Percentiles rank a stretch among this genome's conserved stretches.
Conservation (phyloP, 1,140 invertebrate genomes). For the Hylyphantes graminicola region DNA sequence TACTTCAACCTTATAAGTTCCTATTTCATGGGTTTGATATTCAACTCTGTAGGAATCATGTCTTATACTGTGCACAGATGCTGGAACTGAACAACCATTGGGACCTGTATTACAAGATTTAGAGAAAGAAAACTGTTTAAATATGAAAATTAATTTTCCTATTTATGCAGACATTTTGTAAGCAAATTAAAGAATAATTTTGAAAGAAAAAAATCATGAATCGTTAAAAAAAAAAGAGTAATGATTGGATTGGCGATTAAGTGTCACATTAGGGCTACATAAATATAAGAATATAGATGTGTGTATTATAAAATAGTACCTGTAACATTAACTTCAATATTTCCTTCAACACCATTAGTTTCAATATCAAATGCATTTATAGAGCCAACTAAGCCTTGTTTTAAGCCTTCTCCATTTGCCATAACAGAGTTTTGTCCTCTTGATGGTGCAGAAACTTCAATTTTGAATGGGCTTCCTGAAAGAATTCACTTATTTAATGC, state of each 20-base stretch:
- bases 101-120: constrained; percentile 68
- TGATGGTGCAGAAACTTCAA: constrained; percentile 69
- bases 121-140: neutral
- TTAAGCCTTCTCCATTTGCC: constrained; percentile 71
- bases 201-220: too few relatives aligned
- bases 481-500: neutral
- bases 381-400: constrained; percentile 72
- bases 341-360: constrained; percentile 68
- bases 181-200: too few relatives aligned
- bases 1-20: constrained; percentile 73
- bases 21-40: constrained; percentile 71
- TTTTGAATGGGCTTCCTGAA: constrained; percentile 87
- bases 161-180: too few relatives aligned
- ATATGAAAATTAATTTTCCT: neutral
- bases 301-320: constrained; percentile 63
- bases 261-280: too few relatives aligned
- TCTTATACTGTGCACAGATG: constrained; percentile 61
- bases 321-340: constrained; percentile 70
- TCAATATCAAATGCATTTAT: constrained; percentile 75
- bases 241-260: too few relatives aligned
- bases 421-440: constrained; percentile 62
- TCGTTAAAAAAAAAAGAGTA: too few relatives aligned
- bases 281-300: neutral
- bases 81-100: constrained; percentile 72
- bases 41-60: constrained; percentile 64